These are phyloP conservation scores for Numenius phaeopus DNA, from an alignment of 2,797 vertebrate species.

Conservation along the genomic window DNA sequence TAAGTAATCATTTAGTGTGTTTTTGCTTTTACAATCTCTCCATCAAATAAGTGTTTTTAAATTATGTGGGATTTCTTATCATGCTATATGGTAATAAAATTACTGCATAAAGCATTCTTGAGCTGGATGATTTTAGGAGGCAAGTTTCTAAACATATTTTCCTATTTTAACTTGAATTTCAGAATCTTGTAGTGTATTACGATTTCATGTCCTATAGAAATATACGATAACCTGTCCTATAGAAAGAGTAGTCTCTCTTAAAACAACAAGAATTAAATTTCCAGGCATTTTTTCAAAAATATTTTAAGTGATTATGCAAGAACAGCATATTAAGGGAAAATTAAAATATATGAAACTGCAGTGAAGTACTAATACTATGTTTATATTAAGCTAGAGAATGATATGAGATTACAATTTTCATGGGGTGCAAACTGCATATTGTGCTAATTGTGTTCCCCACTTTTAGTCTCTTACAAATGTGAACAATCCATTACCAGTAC, in stretches of 20 bases:
- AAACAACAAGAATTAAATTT: slow-evolving; percentile 33
- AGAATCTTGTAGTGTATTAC: background rate
- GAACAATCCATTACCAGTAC: slow-evolving; percentile 74
- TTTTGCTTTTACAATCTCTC: slow-evolving; percentile 46
- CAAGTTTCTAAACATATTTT: slow-evolving; percentile 30
- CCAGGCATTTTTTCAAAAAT: background rate
- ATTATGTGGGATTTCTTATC: background rate
- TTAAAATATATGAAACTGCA: slow-evolving; percentile 66
- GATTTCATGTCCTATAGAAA: background rate
- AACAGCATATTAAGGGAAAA: slow-evolving; percentile 63
- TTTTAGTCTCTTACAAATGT: slow-evolving; percentile 44
- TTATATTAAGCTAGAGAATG: slow-evolving; percentile 51
- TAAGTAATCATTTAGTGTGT: background rate
- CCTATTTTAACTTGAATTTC: slow-evolving; percentile 17
- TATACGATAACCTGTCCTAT: background rate
- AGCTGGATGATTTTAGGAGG: background rate
- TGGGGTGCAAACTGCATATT: slow-evolving; percentile 31
- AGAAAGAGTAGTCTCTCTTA: background rate
- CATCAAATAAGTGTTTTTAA: slow-evolving; percentile 22
- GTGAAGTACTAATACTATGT: background rate
- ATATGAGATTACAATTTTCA: slow-evolving; percentile 10
- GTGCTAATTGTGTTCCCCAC: slow-evolving; percentile 45
- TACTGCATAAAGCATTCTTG: background rate
- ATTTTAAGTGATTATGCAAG: slow-evolving; percentile 51
- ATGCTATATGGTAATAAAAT: background rate